Percentiles rank a stretch among this genome's conserved stretches.
These are phyloP conservation scores for Sturnus vulgaris DNA, from an alignment of 2,113 vertebrate species.

Conservation along the genomic window DNA sequence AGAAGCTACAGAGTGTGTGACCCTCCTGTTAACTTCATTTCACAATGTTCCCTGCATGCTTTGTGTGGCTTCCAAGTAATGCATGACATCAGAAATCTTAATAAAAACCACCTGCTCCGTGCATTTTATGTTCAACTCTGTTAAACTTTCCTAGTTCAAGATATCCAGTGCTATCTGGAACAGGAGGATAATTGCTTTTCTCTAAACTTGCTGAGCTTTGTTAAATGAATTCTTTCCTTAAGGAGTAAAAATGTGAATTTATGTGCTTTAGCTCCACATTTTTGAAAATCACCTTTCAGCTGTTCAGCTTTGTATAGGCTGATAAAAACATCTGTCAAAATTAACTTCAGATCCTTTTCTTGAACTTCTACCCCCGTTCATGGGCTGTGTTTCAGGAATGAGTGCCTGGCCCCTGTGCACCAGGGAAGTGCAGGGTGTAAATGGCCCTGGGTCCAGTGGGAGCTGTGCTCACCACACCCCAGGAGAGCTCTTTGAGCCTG, in stretches of 20 bases:
- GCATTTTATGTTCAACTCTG: not conserved
- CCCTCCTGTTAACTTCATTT: slow-evolving; percentile 42
- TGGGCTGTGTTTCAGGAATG: not conserved
- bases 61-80: slow-evolving; percentile 45
- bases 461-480: not conserved
- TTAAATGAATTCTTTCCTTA: not conserved
- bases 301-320: not conserved
- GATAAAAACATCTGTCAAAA: not conserved
- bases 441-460: not conserved
- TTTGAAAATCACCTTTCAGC: not conserved
- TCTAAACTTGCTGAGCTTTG: not conserved
- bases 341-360: not conserved
- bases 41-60: slow-evolving; percentile 50
- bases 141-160: slow-evolving; percentile 8
- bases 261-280: not conserved
- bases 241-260: not conserved
- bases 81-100: slow-evolving; percentile 55
- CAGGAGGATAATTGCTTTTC: not conserved
- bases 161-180: slow-evolving; percentile 8
- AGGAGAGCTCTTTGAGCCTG: not conserved
- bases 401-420: not conserved
- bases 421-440: not conserved
- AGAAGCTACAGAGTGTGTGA: slow-evolving; percentile 52
- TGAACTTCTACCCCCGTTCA: not conserved
- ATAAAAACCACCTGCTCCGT: slow-evolving; percentile 44